Percentiles rank a stretch among this genome's conserved stretches.
Evolutionary conservation across 2,888 invertebrate species (phyloP).

Genomic region (Masnerella sp.): DNA sequence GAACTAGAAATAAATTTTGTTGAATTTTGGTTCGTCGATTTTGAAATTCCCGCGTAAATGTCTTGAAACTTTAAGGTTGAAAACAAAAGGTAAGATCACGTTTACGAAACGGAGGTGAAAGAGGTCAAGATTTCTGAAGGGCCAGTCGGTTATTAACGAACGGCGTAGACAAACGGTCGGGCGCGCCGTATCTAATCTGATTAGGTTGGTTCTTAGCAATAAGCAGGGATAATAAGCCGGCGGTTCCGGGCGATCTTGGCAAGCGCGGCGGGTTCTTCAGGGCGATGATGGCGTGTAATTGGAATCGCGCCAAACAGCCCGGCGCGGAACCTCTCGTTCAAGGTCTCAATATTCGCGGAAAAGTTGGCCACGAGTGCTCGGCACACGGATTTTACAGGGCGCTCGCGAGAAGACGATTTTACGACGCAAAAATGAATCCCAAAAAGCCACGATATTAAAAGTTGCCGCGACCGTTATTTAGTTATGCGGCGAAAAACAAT

Average conservation of each 20-base stretch:
- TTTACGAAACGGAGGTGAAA: too few species aligned
- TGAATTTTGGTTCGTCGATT: too few species aligned
- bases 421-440: constrained; percentile 24
- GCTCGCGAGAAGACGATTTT: constrained; percentile 16
- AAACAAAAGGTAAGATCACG: too few species aligned
- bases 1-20: too few species aligned
- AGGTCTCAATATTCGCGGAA: constrained; percentile 54
- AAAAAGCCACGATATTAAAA: constrained; percentile 38
- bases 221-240: constrained; percentile 42
- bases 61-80: too few species aligned
- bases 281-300: constrained; percentile 49
- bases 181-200: constrained; percentile 48
- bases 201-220: constrained; percentile 52
- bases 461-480: constrained; percentile 30
- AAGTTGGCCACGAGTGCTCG: constrained; percentile 39
- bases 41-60: too few species aligned
- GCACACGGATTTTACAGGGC: constrained; percentile 23
- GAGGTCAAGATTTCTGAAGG: background rate
- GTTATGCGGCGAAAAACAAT: constrained; percentile 39
- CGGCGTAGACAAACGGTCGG: constrained; percentile 9
- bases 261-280: constrained; percentile 28
- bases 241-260: constrained; percentile 31
- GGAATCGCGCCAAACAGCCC: constrained; percentile 48
- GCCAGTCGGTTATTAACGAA: constrained; percentile 26
- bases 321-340: constrained; percentile 40